Evolutionary conservation across 2,113 vertebrate species (phyloP).

Genomic region (Canis aureus): DNA sequence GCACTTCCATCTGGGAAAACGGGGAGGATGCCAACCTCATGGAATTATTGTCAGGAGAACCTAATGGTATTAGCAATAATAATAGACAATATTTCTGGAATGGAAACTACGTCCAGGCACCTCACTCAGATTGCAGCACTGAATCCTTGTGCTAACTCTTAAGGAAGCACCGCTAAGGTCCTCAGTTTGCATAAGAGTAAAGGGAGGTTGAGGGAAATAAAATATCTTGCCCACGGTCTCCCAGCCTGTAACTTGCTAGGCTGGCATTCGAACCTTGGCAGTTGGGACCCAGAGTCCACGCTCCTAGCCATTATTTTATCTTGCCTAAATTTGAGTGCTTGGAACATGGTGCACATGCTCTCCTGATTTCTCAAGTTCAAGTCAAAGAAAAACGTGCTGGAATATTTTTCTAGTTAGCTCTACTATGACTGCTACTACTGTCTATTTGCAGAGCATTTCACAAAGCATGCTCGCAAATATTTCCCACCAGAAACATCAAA

Average conservation of each 20-base stretch:
- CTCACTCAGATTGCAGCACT: fast-evolving
- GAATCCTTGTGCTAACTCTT: background rate
- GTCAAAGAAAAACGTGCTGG: background rate
- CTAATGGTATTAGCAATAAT: background rate
- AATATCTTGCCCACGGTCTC: fast-evolving
- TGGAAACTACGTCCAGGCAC: background rate
- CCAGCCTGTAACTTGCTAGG: background rate
- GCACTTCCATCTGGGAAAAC: background rate
- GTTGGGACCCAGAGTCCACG: fast-evolving
- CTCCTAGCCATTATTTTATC: background rate
- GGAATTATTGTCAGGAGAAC: background rate
- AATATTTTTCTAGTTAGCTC: background rate
- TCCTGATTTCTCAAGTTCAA: background rate
- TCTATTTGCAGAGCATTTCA: background rate
- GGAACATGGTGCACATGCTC: fast-evolving
- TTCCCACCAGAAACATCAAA: background rate
- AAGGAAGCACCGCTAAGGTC: background rate
- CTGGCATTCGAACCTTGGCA: background rate
- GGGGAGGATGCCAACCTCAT: background rate
- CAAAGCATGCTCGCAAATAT: background rate
- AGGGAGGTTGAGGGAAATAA: background rate
- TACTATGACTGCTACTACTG: background rate
- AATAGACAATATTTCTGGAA: background rate
- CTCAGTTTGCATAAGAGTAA: background rate
- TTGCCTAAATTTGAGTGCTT: background rate